Percentiles rank a stretch among this genome's conserved stretches.
Conservation (phyloP, 2,113 vertebrate species). For the Ardeotis arabs region DNA sequence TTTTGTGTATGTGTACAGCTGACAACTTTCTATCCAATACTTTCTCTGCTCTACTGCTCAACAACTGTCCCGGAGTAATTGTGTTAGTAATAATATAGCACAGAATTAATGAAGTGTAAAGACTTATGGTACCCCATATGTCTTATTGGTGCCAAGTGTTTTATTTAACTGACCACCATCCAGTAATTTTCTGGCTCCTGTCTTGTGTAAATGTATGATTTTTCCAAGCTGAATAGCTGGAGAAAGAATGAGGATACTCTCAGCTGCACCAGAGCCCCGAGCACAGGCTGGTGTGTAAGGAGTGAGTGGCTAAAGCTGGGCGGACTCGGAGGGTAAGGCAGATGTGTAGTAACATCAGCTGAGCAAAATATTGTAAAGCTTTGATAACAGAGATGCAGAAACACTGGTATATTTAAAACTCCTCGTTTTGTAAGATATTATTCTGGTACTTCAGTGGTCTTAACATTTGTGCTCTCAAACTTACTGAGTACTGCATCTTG, state of each 20-base stretch:
- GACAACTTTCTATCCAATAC: neutral
- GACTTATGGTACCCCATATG: neutral
- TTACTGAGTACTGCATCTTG: accelerated
- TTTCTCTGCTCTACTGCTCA: neutral
- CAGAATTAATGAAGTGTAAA: constrained; percentile 41
- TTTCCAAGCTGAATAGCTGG: constrained; percentile 38
- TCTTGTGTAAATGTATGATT: neutral
- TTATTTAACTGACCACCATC: constrained; percentile 34
- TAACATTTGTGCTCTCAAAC: neutral
- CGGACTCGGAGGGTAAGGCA: neutral
- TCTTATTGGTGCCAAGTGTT: constrained; percentile 3
- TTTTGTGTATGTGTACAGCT: neutral
- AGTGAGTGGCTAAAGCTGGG: neutral
- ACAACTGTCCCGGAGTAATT: neutral
- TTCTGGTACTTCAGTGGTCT: neutral
- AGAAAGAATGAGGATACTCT: constrained; percentile 3
- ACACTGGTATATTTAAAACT: neutral
- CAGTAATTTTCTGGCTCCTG: constrained; percentile 24
- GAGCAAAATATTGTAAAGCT: neutral
- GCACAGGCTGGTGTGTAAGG: neutral
- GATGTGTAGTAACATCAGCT: neutral
- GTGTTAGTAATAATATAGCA: constrained; percentile 25
- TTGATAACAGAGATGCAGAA: neutral
- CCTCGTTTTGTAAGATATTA: neutral
- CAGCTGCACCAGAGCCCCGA: neutral